These are phyloP conservation scores for Pelobates cultripes DNA, from an alignment of 2,797 vertebrate species.

Conservation along the genomic window DNA sequence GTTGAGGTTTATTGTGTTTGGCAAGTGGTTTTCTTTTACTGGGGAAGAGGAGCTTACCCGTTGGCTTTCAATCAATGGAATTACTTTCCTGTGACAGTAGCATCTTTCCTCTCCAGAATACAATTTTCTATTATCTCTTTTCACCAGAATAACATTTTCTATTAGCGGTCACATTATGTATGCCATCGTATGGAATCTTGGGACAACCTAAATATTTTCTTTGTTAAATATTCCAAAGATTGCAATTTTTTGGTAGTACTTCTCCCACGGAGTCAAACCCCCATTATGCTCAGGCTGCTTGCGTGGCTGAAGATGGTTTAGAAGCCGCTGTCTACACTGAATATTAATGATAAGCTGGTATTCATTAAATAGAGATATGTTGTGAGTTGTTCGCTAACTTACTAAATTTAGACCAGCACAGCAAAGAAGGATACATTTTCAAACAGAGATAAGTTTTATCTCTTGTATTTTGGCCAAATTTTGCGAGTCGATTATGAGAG, in stretches of 20 bases:
- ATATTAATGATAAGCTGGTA: too few relatives aligned
- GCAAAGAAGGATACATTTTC: too few relatives aligned
- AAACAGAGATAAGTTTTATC: too few relatives aligned
- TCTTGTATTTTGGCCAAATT: too few relatives aligned
- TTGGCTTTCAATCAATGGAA: constrained; percentile 46
- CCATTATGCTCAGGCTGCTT: too few relatives aligned
- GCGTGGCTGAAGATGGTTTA: too few relatives aligned
- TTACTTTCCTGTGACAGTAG: constrained; percentile 50
- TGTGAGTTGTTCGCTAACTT: too few relatives aligned
- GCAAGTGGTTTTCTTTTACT: constrained; percentile 54
- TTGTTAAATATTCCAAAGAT: not conserved
- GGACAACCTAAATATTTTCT: not conserved
- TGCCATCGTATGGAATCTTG: constrained; percentile 7
- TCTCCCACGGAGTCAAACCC: too few relatives aligned
- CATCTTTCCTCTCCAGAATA: constrained; percentile 33
- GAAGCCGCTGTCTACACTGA: too few relatives aligned
- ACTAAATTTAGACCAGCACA: too few relatives aligned
- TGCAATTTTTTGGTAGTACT: not conserved
- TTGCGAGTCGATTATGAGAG: too few relatives aligned
- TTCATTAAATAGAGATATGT: too few relatives aligned
- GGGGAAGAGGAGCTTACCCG: constrained; percentile 14
- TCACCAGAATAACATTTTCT: constrained; percentile 33
- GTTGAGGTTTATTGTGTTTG: constrained; percentile 48
- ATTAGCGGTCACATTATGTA: constrained; percentile 14
- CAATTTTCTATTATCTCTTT: not conserved